Evolutionary conservation across 2,113 vertebrate genomes (phyloP).

Genomic region (Atlantisia rogersi): DNA sequence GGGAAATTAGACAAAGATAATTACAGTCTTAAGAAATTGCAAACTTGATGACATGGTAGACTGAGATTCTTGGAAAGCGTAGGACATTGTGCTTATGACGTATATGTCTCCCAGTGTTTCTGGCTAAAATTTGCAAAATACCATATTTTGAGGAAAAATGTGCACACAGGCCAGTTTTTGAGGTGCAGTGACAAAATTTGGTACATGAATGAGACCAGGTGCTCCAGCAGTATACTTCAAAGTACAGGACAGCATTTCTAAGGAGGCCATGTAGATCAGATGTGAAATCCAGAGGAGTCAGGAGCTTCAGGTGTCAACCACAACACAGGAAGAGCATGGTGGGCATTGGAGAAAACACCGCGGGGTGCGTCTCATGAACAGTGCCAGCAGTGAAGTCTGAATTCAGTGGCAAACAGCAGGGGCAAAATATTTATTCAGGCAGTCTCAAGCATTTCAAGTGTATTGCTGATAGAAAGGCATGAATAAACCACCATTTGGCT

Average conservation of each 20-base stretch:
- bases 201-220: neutral
- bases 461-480: slow-evolving; percentile 3
- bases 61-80: neutral
- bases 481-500: neutral
- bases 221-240: neutral
- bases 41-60: neutral
- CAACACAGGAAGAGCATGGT: neutral
- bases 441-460: neutral
- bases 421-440: neutral
- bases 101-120: neutral
- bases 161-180: neutral
- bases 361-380: accelerated
- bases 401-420: neutral
- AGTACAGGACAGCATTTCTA: neutral
- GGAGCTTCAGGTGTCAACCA: neutral
- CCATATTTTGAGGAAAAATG: neutral
- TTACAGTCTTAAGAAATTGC: neutral
- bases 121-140: neutral
- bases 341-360: neutral
- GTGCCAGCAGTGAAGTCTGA: neutral
- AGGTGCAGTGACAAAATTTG: neutral
- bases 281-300: neutral
- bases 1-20: neutral
- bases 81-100: neutral
- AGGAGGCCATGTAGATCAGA: neutral